These are phyloP conservation scores for Poeciliopsis gracilis DNA, from an alignment of 2,797 vertebrate species.

Conservation along the genomic window DNA sequence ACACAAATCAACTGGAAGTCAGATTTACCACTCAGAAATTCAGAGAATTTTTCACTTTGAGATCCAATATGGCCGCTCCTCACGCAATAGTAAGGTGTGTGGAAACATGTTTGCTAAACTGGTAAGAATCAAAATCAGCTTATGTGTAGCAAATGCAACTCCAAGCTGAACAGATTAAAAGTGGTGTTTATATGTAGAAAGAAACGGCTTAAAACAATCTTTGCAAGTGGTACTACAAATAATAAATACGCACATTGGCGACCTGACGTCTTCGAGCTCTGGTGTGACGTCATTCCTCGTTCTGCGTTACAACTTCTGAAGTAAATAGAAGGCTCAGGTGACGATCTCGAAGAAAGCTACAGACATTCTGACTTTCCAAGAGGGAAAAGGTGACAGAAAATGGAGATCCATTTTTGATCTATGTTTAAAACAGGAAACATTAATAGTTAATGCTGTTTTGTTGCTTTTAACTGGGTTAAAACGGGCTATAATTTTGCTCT, in stretches of 20 bases:
- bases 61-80: too few relatives aligned
- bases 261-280: neutral
- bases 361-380: neutral
- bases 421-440: neutral
- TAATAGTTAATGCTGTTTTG: neutral
- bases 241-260: neutral
- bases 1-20: neutral
- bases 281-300: neutral
- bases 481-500: neutral
- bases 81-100: too few relatives aligned
- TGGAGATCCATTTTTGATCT: neutral
- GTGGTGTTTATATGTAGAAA: too few relatives aligned
- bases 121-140: too few relatives aligned
- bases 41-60: too few relatives aligned
- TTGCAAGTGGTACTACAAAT: neutral
- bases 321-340: neutral
- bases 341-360: neutral
- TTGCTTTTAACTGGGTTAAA: neutral
- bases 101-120: too few relatives aligned
- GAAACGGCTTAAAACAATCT: neutral
- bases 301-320: neutral
- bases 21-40: too few relatives aligned
- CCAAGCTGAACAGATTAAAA: too few relatives aligned
- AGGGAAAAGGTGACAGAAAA: neutral
- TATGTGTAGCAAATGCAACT: too few relatives aligned